A percentile compares a stretch with the other conserved stretches of the same genome.
These are phyloP conservation scores for Eleginops maclovinus DNA, from an alignment of 2,113 vertebrate species.

Conservation along the genomic window DNA sequence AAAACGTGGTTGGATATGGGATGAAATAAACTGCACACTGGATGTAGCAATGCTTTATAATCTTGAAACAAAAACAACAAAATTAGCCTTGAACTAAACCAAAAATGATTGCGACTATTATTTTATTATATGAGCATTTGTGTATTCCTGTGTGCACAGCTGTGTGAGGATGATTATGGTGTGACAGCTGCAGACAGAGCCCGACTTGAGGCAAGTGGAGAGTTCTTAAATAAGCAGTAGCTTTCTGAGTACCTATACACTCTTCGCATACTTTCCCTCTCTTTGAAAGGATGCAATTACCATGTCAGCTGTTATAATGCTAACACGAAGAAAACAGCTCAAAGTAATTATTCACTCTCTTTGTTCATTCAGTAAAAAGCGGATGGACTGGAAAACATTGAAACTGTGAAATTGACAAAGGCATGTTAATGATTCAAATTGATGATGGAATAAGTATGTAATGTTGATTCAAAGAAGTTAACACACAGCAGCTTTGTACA, in stretches of 20 bases:
- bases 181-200: constrained; percentile 68
- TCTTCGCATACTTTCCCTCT: constrained; percentile 50
- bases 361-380: constrained; percentile 49
- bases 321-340: constrained; percentile 70
- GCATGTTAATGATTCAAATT: constrained; percentile 19
- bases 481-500: constrained; percentile 36
- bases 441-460: constrained; percentile 21
- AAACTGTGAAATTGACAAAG: constrained; percentile 48
- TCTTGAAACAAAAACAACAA: constrained; percentile 59
- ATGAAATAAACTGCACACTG: constrained; percentile 20
- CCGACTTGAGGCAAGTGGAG: constrained; percentile 59
- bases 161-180: constrained; percentile 58
- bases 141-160: constrained; percentile 7
- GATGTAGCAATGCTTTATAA: constrained; percentile 50
- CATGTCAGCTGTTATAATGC: constrained; percentile 67
- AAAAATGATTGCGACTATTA: constrained; percentile 53
- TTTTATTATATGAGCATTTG: constrained; percentile 41
- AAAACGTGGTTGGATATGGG: constrained; percentile 49
- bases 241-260: constrained; percentile 60
- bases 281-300: constrained; percentile 77
- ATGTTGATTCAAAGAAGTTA: constrained; percentile 39
- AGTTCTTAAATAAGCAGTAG: constrained; percentile 73
- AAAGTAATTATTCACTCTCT: constrained; percentile 67
- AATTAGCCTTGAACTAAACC: constrained; percentile 49
- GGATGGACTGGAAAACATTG: constrained; percentile 6